Evolutionary conservation across 2,797 vertebrate genomes (phyloP).

Genomic region (Kryptopterus vitreolus): DNA sequence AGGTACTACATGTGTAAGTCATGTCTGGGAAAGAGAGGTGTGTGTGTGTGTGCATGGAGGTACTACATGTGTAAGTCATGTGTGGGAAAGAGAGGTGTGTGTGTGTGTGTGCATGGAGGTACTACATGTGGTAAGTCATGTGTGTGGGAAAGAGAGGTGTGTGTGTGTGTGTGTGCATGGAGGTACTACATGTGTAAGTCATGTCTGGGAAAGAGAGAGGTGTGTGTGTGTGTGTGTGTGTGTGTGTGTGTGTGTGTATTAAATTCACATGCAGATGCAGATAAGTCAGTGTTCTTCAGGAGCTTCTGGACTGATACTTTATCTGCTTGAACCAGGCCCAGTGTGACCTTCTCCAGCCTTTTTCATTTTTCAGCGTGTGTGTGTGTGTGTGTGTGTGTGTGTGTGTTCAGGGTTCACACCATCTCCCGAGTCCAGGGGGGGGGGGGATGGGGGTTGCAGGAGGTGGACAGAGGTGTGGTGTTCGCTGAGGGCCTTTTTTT

Average conservation of each 20-base stretch:
- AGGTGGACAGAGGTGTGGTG: neutral
- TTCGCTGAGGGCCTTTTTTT: slow-evolving; percentile 1
- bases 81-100: too few species aligned
- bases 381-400: neutral
- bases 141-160: too few species aligned
- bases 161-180: too few species aligned
- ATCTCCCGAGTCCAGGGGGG: neutral
- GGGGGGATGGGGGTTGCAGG: neutral
- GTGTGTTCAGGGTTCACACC: slow-evolving; percentile 36
- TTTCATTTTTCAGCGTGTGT: neutral
- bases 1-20: too few species aligned
- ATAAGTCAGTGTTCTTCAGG: slow-evolving; percentile 8
- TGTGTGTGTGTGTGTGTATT: neutral
- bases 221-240: too few species aligned
- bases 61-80: too few species aligned
- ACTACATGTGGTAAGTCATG: too few species aligned
- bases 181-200: too few species aligned
- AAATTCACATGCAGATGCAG: slow-evolving; percentile 5
- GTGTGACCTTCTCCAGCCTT: neutral
- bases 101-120: too few species aligned
- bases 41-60: neutral
- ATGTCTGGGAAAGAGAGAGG: too few species aligned
- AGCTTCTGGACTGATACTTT: slow-evolving; percentile 44
- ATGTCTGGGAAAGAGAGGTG: too few species aligned
- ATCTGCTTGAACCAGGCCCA: slow-evolving; percentile 40